A percentile compares a stretch with the other conserved stretches of the same genome.
phyloP scores from a whole-genome alignment of 2,888 invertebrate species.

The Leucozona laternaria region DNA sequence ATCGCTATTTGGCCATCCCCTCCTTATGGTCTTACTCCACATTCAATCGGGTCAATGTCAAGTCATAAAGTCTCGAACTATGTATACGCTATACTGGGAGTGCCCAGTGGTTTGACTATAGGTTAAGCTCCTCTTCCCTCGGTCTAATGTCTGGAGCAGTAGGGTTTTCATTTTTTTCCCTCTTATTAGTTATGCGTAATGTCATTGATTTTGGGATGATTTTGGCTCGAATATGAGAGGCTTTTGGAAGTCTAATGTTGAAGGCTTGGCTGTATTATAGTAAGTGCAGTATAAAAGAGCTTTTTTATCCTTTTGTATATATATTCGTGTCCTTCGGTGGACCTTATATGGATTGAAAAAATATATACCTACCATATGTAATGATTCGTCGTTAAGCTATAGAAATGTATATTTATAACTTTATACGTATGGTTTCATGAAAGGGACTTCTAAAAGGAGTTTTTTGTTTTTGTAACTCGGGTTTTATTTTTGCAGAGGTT shows the following conservation, averaged over 20 bases:
- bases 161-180: slow-evolving; percentile 4
- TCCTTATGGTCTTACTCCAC: slow-evolving; percentile 24
- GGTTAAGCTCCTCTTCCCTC: slow-evolving; percentile 40
- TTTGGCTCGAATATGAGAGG: slow-evolving; percentile 30
- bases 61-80: slow-evolving; percentile 70
- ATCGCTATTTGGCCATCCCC: slow-evolving; percentile 34
- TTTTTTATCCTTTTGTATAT: slow-evolving; percentile 57
- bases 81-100: slow-evolving; percentile 49
- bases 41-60: slow-evolving; percentile 65
- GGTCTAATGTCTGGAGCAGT: slow-evolving; percentile 38
- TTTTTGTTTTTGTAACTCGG: slow-evolving; percentile 5
- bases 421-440: slow-evolving; percentile 23
- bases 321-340: slow-evolving; percentile 51
- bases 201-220: slow-evolving; percentile 56
- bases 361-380: slow-evolving; percentile 41
- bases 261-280: slow-evolving; percentile 39
- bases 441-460: slow-evolving; percentile 40
- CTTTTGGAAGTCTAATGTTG: slow-evolving; percentile 31
- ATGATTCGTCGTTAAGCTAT: slow-evolving; percentile 63
- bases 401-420: slow-evolving; percentile 50
- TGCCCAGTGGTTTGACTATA: slow-evolving; percentile 34
- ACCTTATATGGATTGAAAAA: slow-evolving; percentile 65
- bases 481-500: slow-evolving; percentile 35
- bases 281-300: slow-evolving; percentile 63
- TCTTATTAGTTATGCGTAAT: slow-evolving; percentile 72